These are phyloP conservation scores for Aphidius ervi DNA, from an alignment of 1,140 invertebrate species.

Conservation along the genomic window DNA sequence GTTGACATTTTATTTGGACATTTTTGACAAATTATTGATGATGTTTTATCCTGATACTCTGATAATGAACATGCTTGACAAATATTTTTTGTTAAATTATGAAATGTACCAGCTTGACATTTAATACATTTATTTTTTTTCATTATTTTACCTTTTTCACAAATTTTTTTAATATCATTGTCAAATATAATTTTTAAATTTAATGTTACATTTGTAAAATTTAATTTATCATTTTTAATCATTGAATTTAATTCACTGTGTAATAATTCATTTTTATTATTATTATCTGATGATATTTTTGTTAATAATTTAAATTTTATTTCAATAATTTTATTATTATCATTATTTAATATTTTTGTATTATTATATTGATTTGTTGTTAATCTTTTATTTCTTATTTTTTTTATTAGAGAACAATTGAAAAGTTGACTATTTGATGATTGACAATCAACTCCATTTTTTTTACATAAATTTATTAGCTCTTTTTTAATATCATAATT, in stretches of 20 bases:
- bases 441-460: constrained; percentile 34
- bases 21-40: constrained; percentile 54
- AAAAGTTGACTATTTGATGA: constrained; percentile 31
- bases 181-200: constrained; percentile 35
- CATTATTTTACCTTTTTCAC: constrained; percentile 35
- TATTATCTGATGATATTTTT: constrained; percentile 36
- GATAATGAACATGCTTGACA: constrained; percentile 61
- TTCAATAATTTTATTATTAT: constrained; percentile 30
- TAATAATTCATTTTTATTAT: constrained; percentile 31
- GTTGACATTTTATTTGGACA: constrained; percentile 64
- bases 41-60: constrained; percentile 59
- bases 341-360: constrained; percentile 14
- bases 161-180: constrained; percentile 30
- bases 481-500: constrained; percentile 30
- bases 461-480: constrained; percentile 32
- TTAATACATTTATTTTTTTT: constrained; percentile 51
- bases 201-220: constrained; percentile 34
- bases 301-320: constrained; percentile 40
- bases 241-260: constrained; percentile 30
- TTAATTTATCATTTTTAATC: constrained; percentile 28
- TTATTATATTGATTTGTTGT: not conserved
- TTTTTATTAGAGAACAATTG: constrained; percentile 30
- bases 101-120: constrained; percentile 66
- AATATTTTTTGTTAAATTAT: constrained; percentile 52
- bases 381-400: constrained; percentile 20